Evolutionary conservation across 1,140 invertebrate genomes (phyloP).

Genomic region (Nymphalis io): DNA sequence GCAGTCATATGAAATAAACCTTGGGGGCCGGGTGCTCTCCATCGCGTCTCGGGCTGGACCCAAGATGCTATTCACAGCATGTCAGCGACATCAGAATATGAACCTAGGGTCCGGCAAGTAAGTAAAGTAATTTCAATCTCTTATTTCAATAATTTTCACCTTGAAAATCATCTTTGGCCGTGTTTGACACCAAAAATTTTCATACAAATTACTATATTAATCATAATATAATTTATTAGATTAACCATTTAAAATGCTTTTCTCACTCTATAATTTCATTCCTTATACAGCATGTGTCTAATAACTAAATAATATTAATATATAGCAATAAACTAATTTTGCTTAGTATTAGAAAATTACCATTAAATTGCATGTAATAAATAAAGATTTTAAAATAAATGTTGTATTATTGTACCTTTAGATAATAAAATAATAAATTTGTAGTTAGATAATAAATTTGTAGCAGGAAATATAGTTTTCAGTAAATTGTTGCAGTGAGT

Average conservation of each 20-base stretch:
- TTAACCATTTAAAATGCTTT: too few relatives aligned
- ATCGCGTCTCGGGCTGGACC: slow-evolving; percentile 73
- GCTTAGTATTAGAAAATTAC: too few relatives aligned
- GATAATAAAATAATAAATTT: too few relatives aligned
- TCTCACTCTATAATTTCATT: too few relatives aligned
- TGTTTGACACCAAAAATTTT: too few relatives aligned
- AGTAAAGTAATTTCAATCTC: slow-evolving; percentile 44
- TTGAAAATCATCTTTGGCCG: background rate
- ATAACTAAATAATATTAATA: too few relatives aligned
- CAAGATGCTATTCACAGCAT: slow-evolving; percentile 81
- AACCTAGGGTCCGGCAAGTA: slow-evolving; percentile 78
- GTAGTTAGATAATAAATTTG: too few relatives aligned
- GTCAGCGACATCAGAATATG: slow-evolving; percentile 79
- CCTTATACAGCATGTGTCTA: too few relatives aligned
- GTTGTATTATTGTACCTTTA: slow-evolving; percentile 67
- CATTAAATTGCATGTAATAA: slow-evolving; percentile 32
- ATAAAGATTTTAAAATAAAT: slow-evolving; percentile 55
- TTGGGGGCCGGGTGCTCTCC: slow-evolving; percentile 71
- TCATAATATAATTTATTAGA: too few relatives aligned
- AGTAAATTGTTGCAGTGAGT: slow-evolving; percentile 39
- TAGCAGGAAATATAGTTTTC: slow-evolving; percentile 31
- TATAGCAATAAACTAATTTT: too few relatives aligned
- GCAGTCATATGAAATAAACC: slow-evolving; percentile 74
- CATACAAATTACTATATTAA: too few relatives aligned
- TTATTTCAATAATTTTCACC: background rate